Base-by-base conservation (phyloP, 2,797 vertebrate species). In the Sphenopsis melanotis region DNA sequence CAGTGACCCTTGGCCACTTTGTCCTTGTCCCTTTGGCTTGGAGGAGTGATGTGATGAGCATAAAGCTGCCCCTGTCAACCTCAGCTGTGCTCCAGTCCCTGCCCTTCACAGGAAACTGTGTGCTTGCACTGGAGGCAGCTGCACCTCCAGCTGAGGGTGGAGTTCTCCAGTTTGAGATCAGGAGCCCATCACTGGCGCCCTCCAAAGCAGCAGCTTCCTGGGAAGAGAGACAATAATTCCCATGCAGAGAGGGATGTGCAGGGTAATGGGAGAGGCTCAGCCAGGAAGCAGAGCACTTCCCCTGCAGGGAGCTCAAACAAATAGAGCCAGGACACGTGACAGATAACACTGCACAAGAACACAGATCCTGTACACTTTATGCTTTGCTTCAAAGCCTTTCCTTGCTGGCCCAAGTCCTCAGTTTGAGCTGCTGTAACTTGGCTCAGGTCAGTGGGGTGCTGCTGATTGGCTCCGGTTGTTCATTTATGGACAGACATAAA, bases 241-340 rank as follows among this genome's bases (percentile, higher is more conserved):
- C 55, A 9, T 39, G 30, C 68, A 4, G 6, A 41, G 29, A 44
- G 42, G 24, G 29, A 9, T 39, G 19, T 41, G 46, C 55, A 42
- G 11, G 34, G 17, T 41, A 15, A 4, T 5, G 7, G 5, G 36
- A 6, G 68, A 1, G 46, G 68, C 41, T 65, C 27, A 44, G 63
- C 12, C 42, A 44, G 64, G 47, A 30, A 10, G 32, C 66, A 72
- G 52, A 65, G 63, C 36, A 29, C 34, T 30, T 61, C 27, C 17
- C 34, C 21, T 80, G n/a, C n/a, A 26, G 60, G 71, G 70, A 68
- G 24, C 44, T 23, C 3, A 4, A 17, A 23, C 22, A 53, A 10
- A 37, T 5, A 4, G 0, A 69, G 41, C 44, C 81, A 70, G 39
- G 65, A n/a, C 39, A 11, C 2, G 0, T 11, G 42, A 1, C 2